Percentiles rank a stretch among this genome's conserved stretches.
phyloP scores from a whole-genome alignment of 2,888 invertebrate species.

The Dicyrtoma fusca region DNA sequence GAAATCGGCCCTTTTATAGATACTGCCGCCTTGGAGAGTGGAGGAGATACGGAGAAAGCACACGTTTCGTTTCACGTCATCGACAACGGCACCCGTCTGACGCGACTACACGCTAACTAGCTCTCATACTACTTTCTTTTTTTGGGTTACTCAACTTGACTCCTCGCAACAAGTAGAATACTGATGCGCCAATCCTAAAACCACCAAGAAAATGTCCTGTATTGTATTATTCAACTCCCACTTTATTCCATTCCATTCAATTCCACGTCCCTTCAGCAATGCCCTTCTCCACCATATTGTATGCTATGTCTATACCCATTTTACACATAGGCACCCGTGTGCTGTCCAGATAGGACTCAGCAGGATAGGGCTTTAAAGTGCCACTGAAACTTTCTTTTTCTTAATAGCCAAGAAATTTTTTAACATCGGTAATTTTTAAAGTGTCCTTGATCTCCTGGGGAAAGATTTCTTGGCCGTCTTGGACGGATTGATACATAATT shows the following conservation, averaged over 20 bases:
- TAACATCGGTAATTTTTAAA: no score
- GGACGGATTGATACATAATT: no score
- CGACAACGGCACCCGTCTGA: conserved; percentile 15
- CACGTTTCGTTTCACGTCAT: conserved; percentile 20
- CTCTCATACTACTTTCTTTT: background rate
- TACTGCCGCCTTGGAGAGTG: background rate
- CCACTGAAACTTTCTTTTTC: no score
- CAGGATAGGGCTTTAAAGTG: no score
- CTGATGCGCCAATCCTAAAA: conserved; percentile 27
- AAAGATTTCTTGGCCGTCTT: no score
- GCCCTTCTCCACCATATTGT: no score
- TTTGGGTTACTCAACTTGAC: background rate
- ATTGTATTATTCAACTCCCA: background rate
- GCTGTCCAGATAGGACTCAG: no score
- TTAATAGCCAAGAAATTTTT: no score
- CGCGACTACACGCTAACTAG: background rate
- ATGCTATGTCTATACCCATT: no score
- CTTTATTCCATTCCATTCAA: background rate
- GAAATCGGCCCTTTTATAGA: conserved; percentile 30
- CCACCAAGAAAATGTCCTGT: background rate
- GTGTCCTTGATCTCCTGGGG: no score
- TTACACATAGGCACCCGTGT: no score
- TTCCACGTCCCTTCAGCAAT: background rate
- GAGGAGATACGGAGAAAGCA: background rate
- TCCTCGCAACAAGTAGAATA: conserved; percentile 33